Evolutionary conservation across 1,140 invertebrate species (phyloP).

Genomic region (Scylla paramamosain): DNA sequence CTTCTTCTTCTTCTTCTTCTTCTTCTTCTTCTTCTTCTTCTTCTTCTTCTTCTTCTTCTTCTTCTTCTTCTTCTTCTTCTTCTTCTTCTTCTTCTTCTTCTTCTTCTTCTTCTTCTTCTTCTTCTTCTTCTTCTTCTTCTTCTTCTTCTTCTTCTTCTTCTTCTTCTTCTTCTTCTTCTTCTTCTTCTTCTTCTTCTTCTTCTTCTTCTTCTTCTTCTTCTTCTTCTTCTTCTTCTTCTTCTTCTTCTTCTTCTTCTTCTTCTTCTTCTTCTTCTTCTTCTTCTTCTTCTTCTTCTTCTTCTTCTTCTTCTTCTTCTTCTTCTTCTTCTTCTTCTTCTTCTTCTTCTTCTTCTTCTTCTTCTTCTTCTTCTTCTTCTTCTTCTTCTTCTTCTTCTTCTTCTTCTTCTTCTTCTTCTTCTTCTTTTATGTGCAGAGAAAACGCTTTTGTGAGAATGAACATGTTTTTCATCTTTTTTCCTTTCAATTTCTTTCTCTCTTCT

Average conservation of each 20-base stretch:
- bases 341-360: background rate
- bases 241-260: too few species aligned
- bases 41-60: background rate
- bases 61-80: background rate
- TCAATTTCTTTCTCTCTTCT: background rate
- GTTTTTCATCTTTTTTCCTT: background rate
- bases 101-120: background rate
- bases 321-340: background rate
- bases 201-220: too few species aligned
- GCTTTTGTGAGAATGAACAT: too few species aligned
- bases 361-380: background rate
- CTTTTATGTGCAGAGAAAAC: background rate
- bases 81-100: background rate
- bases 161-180: too few species aligned
- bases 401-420: background rate
- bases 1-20: background rate
- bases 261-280: too few species aligned
- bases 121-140: background rate
- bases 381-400: background rate
- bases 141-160: too few species aligned
- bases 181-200: too few species aligned
- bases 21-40: background rate
- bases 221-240: too few species aligned
- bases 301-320: too few species aligned
- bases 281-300: too few species aligned